Conservation (phyloP, 1,140 invertebrate species). For the Dendroctonus ponderosae region DNA sequence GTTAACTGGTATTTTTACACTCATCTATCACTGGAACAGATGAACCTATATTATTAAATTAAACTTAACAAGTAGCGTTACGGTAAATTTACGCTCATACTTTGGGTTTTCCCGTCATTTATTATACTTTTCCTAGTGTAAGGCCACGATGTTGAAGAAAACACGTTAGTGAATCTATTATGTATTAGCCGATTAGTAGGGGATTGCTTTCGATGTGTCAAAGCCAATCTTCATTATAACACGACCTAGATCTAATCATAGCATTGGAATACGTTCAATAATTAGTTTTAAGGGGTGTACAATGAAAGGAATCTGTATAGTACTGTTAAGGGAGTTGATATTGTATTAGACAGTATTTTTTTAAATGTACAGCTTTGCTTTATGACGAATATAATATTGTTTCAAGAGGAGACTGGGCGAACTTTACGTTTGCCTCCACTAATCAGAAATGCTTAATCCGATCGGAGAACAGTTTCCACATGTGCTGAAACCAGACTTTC, state of each 20-base stretch:
- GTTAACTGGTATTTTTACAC: too few relatives aligned
- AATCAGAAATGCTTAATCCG: too few relatives aligned
- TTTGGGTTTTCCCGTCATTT: neutral
- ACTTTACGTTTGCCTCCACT: slow-evolving; percentile 2
- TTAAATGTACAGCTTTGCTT: slow-evolving; percentile 49
- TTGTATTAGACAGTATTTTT: slow-evolving; percentile 48
- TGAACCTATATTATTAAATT: too few relatives aligned
- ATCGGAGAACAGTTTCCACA: too few relatives aligned
- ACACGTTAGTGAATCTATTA: too few relatives aligned
- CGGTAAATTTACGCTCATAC: neutral
- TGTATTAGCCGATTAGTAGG: too few relatives aligned
- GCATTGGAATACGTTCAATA: slow-evolving; percentile 45
- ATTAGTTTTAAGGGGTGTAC: slow-evolving; percentile 41
- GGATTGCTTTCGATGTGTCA: slow-evolving; percentile 39
- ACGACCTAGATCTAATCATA: slow-evolving; percentile 14
- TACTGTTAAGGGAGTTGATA: slow-evolving; percentile 44
- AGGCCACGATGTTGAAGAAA: too few relatives aligned
- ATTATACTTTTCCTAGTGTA: neutral
- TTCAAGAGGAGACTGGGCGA: slow-evolving; percentile 9
- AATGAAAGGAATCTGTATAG: slow-evolving; percentile 40
- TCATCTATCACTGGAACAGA: too few relatives aligned
- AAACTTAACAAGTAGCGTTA: too few relatives aligned
- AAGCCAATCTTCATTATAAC: slow-evolving; percentile 3
- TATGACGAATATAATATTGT: slow-evolving; percentile 41
- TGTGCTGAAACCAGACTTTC: too few relatives aligned